Evolutionary conservation across 1,140 invertebrate species (phyloP).

Genomic region (Drosophila melanica): DNA sequence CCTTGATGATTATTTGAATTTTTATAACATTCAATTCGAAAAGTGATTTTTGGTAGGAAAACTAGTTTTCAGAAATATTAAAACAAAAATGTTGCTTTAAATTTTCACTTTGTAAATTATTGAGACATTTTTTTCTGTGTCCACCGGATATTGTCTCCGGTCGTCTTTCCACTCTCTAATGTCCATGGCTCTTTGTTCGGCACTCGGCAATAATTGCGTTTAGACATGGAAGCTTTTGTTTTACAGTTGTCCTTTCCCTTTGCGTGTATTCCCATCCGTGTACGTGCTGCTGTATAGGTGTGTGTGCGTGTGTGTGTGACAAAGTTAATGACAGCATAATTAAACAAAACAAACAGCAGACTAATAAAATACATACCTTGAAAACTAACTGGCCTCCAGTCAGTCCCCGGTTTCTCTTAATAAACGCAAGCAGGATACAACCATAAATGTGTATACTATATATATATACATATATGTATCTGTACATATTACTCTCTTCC

Average conservation of each 20-base stretch:
- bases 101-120: too few relatives aligned
- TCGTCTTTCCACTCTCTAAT: slow-evolving; percentile 19
- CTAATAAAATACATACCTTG: slow-evolving; percentile 75
- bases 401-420: slow-evolving; percentile 29
- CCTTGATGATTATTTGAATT: too few relatives aligned
- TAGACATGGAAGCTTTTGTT: slow-evolving; percentile 78
- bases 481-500: too few relatives aligned
- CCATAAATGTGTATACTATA: slow-evolving; percentile 11
- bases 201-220: slow-evolving; percentile 70
- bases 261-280: slow-evolving; percentile 1
- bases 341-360: slow-evolving; percentile 80
- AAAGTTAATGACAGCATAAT: slow-evolving; percentile 81
- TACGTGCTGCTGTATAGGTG: slow-evolving; percentile 11
- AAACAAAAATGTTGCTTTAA: too few relatives aligned
- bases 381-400: slow-evolving; percentile 35
- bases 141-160: slow-evolving; percentile 9
- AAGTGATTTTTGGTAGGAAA: too few relatives aligned
- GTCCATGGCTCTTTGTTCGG: slow-evolving; percentile 46
- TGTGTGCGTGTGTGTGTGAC: slow-evolving; percentile 53
- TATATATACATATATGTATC: too few relatives aligned
- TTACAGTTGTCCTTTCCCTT: slow-evolving; percentile 11
- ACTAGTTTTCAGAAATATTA: too few relatives aligned
- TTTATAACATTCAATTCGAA: too few relatives aligned
- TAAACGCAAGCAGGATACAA: slow-evolving; percentile 60
- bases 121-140: background rate